Evolutionary conservation across 2,113 vertebrate species (phyloP), one percentile per base, ranked within the genome.

Genomic region (Microtus pennsylvanicus): DNA sequence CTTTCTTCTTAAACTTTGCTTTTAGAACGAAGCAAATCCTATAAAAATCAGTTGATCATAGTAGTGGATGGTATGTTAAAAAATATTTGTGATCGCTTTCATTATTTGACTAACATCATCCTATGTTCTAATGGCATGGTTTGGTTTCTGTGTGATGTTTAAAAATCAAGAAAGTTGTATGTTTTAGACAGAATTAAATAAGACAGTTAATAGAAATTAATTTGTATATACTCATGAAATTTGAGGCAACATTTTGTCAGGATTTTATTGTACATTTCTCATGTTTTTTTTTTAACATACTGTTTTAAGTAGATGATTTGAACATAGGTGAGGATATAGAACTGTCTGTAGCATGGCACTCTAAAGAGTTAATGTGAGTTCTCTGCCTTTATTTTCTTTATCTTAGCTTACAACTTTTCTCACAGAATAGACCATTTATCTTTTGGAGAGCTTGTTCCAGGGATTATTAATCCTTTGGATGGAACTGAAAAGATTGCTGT

Each of bases 371-470:
- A 89, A 69, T 86, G 4, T n/a, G 89, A 76, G 74, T 94, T 78
- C 30, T 96, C 1, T 67, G 35, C 52, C 67, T 90, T 93, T 94
- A 26, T 95, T 0, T 92, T 92, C 98, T 33, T 98, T 45, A 55
- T 98, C 97, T 76, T 98, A 99, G 99, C 99, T 67, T 99, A 99
- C 97, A 99, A 99, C 98, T 99, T 99, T 97, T 99, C 99, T 96
- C 99, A 99, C 50, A 99, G 99, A 96, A 99, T 99, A 98, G 99
- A 99, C 97, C 99, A 99, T 97, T 98, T 99, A 93, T 99, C 99
- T 65, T 99, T 99, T 96, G 99, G 99, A 96, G 99, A 99, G 90
- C 98, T 98, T 92, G 98, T 99, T 94, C 99, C 99, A 58, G 99
- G 99, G 96, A 99, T 99, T 92, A 99, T 99, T 98, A 99, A 99